These are phyloP conservation scores for Cyphomyrmex costatus DNA, from an alignment of 1,140 invertebrate genomes.

Conservation along the genomic window DNA sequence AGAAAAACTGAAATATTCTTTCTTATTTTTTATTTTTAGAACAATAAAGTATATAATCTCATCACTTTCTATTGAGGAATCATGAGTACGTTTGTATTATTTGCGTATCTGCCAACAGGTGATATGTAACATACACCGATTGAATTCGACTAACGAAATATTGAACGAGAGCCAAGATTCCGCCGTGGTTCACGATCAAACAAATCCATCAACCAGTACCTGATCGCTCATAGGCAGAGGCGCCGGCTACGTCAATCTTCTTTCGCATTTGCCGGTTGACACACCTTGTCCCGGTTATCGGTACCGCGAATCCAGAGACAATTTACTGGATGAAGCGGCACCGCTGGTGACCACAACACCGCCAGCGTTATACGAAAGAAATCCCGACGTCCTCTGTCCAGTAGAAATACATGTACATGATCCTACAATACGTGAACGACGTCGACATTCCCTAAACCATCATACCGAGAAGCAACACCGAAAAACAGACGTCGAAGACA, in stretches of 20 bases:
- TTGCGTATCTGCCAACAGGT: constrained; percentile 62
- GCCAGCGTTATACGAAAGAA: constrained; percentile 46
- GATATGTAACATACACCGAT: constrained; percentile 64
- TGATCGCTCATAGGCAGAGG: constrained; percentile 78
- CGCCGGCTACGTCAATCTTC: constrained; percentile 74
- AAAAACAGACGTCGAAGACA: constrained; percentile 17
- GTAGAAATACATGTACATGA: constrained; percentile 73
- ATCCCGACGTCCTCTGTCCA: constrained; percentile 71
- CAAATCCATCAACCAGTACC: constrained; percentile 66
- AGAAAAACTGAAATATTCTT: not conserved
- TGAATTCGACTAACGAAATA: constrained; percentile 71
- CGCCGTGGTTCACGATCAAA: constrained; percentile 26
- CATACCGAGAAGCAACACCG: not conserved
- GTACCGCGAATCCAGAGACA: constrained; percentile 64
- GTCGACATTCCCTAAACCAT: not conserved
- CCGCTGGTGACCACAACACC: constrained; percentile 63
- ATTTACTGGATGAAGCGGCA: constrained; percentile 64
- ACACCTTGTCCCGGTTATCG: constrained; percentile 76
- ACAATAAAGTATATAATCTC: not conserved
- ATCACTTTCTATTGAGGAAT: not conserved
- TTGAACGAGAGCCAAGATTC: constrained; percentile 71
- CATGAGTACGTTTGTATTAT: not conserved
- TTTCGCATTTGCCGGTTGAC: constrained; percentile 78
- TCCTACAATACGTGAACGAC: constrained; percentile 52
- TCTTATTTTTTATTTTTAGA: not conserved